Evolutionary conservation across 2,113 vertebrate species (phyloP), one percentile per base, ranked within the genome.

Genomic region (Mobula birostris): DNA sequence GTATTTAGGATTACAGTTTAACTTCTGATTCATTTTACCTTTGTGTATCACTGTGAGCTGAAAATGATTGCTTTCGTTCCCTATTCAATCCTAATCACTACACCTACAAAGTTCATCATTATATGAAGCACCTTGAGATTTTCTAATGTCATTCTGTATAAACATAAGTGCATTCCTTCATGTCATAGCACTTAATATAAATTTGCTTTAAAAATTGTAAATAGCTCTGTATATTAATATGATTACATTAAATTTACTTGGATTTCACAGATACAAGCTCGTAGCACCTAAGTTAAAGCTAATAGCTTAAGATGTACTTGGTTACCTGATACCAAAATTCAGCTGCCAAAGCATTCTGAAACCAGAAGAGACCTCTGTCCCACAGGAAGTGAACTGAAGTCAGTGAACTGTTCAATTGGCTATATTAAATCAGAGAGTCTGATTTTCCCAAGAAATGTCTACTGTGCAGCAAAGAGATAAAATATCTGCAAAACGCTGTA

Each of bases 331-430:
- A 12, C 85, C 58, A 90, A 90, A n/a, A 90, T 68, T 68, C n/a
- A 90, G 85, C 61, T 66, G 85, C 61, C 66, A 32, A 90, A 90
- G 61, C 29, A 32, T 68, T 90, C 29, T 90, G n/a, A 90, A 90
- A 68, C 7, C 61, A 90, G 14, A 6, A 63, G 83, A 63, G 83
- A 90, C 61, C 19, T 66, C 14, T 29, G 66, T 74, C 66, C 29
- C 85, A 14, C 85, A 66, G 85, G 63, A 90, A 90, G 85, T 90
- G 29, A 17, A 14, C 61, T 90, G 14, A 90, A 36, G 66, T 61
- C 85, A 90, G 85, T 66, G 61, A 90, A 61, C 85, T 63, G n/a
- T 19, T 90, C 85, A 90, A 32, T 90, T 90, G 61, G 61, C 61
- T 68, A 17, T 29, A 90, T 90, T 66, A 90, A 36, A 90, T 90